These are phyloP conservation scores for Vanacampus margaritifer DNA, from an alignment of 2,113 vertebrate genomes.

Conservation along the genomic window DNA sequence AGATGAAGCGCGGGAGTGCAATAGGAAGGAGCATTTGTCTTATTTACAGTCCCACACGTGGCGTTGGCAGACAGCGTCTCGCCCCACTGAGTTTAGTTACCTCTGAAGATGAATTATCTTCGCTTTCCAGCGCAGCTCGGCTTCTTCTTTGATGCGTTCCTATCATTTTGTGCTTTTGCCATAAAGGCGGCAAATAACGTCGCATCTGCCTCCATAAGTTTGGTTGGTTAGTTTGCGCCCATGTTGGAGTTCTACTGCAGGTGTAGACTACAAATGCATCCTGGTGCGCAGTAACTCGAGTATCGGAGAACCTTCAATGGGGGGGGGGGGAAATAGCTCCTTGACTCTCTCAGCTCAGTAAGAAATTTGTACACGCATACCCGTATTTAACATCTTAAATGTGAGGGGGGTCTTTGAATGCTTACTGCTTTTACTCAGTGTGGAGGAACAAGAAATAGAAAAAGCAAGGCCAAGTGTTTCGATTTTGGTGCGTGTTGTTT, in stretches of 20 bases:
- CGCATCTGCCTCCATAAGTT: neutral
- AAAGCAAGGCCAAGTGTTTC: no score
- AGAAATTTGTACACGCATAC: no score
- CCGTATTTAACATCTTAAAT: no score
- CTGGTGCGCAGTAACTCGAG: neutral
- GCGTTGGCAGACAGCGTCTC: conserved; percentile 11
- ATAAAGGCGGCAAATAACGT: neutral
- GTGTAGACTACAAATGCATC: neutral
- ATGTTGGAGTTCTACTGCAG: neutral
- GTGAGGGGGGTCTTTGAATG: no score
- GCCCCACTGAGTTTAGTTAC: conserved; percentile 3
- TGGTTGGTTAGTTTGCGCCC: conserved; percentile 1
- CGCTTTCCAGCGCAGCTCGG: neutral
- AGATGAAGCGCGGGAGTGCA: conserved; percentile 19
- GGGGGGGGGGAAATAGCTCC: no score
- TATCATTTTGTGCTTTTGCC: neutral
- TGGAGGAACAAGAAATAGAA: no score
- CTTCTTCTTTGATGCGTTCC: conserved; percentile 9
- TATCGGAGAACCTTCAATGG: conserved; percentile 5
- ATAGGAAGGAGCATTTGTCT: conserved; percentile 24
- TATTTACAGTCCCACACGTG: conserved; percentile 27
- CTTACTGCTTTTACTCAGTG: no score
- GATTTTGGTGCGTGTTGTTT: no score
- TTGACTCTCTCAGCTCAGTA: no score
- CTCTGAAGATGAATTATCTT: conserved; percentile 16